A percentile compares a stretch with the other conserved stretches of the same genome.
These are phyloP conservation scores for Drosophila aldrichi DNA, from an alignment of 2,888 invertebrate genomes.

Conservation along the genomic window DNA sequence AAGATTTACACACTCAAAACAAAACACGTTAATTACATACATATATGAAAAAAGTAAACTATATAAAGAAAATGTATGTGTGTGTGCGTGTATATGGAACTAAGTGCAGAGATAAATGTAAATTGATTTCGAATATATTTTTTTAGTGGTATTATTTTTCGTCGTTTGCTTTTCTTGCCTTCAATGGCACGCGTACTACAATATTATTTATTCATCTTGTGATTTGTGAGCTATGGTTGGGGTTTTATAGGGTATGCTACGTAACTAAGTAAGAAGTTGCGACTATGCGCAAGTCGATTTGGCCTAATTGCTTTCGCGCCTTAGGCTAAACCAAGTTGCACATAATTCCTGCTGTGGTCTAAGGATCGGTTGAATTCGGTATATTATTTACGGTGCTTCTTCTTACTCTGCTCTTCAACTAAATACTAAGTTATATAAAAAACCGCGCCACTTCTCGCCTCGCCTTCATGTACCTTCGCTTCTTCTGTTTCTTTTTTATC, in stretches of 20 bases:
- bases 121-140: conserved; percentile 18
- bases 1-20: conserved; percentile 64
- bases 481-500: conserved; percentile 28
- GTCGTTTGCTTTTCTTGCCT: conserved; percentile 70
- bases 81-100: conserved; percentile 28
- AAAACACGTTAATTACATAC: conserved; percentile 59
- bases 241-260: conserved; percentile 27
- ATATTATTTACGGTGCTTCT: conserved; percentile 37
- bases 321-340: conserved; percentile 83
- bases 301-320: conserved; percentile 53
- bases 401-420: conserved; percentile 28
- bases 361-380: conserved; percentile 25
- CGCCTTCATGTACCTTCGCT: conserved; percentile 42
- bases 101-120: conserved; percentile 34
- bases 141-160: conserved; percentile 23
- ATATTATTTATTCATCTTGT: conserved; percentile 41
- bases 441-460: conserved; percentile 52
- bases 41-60: conserved; percentile 44
- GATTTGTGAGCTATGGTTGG: conserved; percentile 39
- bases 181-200: conserved; percentile 76
- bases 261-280: conserved; percentile 64
- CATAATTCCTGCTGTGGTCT: conserved; percentile 69
- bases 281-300: conserved; percentile 81
- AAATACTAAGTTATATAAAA: conserved; percentile 50
- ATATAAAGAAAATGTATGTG: conserved; percentile 40